Percentiles rank a stretch among this genome's conserved stretches.
Conservation (phyloP, 2,888 invertebrate species). For the Pseudococcus longispinus region DNA sequence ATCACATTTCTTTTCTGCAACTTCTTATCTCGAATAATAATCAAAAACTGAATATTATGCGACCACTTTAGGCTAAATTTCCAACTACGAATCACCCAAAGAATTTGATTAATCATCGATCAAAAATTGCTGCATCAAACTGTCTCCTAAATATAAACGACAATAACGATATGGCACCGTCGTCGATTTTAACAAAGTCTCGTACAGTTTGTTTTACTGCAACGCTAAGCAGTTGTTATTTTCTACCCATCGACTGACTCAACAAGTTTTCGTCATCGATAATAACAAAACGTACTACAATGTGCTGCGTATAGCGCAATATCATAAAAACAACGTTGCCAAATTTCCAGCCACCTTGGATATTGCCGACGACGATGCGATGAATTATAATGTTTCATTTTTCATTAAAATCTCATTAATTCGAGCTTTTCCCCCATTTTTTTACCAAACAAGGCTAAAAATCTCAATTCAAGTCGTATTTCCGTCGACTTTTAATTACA, state of each 20-base stretch:
- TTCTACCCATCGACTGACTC: constrained; percentile 2
- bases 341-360: background rate
- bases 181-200: background rate
- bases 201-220: background rate
- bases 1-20: background rate
- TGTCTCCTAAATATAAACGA: background rate
- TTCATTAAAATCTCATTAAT: background rate
- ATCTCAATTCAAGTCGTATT: background rate
- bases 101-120: background rate
- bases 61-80: background rate
- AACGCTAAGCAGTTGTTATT: background rate
- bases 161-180: background rate
- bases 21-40: background rate
- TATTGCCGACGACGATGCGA: background rate
- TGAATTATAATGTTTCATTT: background rate
- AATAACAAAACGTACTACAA: background rate
- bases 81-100: background rate
- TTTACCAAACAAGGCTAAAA: background rate
- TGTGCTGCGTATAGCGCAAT: constrained; percentile 23
- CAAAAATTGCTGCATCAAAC: background rate
- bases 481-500: background rate
- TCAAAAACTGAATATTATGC: background rate
- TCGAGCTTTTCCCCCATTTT: background rate
- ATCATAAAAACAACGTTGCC: background rate
- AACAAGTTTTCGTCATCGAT: constrained; percentile 18